Conservation (phyloP, 2,888 invertebrate genomes). For the Melolontha melolontha region DNA sequence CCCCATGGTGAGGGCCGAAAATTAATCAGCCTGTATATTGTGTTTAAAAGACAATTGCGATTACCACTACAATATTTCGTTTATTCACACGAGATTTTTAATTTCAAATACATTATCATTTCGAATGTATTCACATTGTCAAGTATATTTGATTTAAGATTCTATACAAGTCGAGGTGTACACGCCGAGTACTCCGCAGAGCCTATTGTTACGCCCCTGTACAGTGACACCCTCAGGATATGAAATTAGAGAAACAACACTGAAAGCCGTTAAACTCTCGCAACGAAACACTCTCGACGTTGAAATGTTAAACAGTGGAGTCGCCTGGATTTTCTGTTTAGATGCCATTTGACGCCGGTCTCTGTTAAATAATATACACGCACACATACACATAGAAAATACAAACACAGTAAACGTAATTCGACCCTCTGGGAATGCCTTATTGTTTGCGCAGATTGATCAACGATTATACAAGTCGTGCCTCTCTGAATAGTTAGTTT, state of each 20-base stretch:
- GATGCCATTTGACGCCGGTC: slow-evolving; percentile 10
- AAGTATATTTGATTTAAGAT: too few species aligned
- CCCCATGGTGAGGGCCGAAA: too few species aligned
- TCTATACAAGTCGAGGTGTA: too few species aligned
- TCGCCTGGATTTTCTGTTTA: slow-evolving; percentile 6
- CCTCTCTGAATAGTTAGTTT: too few species aligned
- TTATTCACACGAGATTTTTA: too few species aligned
- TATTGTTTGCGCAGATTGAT: slow-evolving; percentile 2
- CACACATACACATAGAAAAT: not conserved
- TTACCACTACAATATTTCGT: too few species aligned
- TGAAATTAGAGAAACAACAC: slow-evolving; percentile 25
- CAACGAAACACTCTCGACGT: slow-evolving; percentile 2
- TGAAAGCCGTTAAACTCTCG: slow-evolving; percentile 14
- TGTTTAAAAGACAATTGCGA: too few species aligned
- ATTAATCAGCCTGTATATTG: too few species aligned
- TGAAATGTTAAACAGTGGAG: slow-evolving; percentile 13
- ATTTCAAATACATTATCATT: too few species aligned
- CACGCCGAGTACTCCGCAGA: not conserved
- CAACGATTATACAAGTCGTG: not conserved
- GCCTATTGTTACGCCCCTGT: not conserved
- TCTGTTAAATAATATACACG: slow-evolving; percentile 1
- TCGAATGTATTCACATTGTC: too few species aligned
- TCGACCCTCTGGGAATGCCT: not conserved
- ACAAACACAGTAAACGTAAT: not conserved
- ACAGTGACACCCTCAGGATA: slow-evolving; percentile 3